phyloP scores from a whole-genome alignment of 2,113 vertebrate genomes.

The Colius striatus region DNA sequence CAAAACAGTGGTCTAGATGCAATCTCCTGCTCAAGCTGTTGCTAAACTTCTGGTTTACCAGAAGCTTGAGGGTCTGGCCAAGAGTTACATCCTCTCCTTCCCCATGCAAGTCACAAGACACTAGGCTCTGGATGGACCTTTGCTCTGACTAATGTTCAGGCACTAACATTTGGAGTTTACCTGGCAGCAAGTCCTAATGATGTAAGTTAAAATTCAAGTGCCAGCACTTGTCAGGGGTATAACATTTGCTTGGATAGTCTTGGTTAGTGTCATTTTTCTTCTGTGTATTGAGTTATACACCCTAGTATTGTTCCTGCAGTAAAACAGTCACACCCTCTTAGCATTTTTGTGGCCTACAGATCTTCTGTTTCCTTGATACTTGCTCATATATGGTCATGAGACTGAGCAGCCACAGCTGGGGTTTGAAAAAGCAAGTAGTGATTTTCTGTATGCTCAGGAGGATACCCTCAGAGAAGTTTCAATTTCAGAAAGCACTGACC shows the following conservation, averaged over 20 bases:
- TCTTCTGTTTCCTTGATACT: background rate
- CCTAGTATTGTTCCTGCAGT: background rate
- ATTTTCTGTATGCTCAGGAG: background rate
- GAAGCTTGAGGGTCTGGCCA: background rate
- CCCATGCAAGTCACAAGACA: conserved; percentile 3
- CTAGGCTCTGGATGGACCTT: background rate
- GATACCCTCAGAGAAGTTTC: background rate
- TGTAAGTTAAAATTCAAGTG: background rate
- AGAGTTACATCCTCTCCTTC: background rate
- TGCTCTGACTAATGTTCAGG: conserved; percentile 16
- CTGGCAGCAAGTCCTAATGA: background rate
- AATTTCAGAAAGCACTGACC: background rate
- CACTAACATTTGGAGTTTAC: background rate
- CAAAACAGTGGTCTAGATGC: background rate
- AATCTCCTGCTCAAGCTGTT: background rate
- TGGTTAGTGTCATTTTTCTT: background rate
- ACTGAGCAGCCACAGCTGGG: background rate
- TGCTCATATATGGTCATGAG: conserved; percentile 20
- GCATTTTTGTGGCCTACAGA: conserved; percentile 21
- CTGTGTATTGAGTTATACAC: background rate
- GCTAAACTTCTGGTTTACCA: background rate
- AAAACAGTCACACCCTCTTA: background rate
- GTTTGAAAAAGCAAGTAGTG: background rate
- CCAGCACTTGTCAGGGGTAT: background rate
- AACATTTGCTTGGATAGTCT: background rate